A percentile compares a stretch with the other conserved stretches of the same genome.
Conservation (phyloP, 2,888 invertebrate species). For the Eupeodes latifasciatus region DNA sequence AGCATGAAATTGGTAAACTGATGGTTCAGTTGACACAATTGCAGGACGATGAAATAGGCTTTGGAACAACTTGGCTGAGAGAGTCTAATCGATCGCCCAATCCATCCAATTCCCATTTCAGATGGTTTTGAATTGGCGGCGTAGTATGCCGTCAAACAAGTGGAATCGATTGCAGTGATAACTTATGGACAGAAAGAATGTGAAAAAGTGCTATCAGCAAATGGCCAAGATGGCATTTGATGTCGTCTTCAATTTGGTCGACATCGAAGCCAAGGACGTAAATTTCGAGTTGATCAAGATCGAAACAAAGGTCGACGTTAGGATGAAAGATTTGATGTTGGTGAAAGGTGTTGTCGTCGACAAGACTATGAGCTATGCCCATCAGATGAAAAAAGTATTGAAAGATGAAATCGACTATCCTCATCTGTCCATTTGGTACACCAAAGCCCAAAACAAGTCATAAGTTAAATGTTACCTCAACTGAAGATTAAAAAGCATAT, state of each 20-base stretch:
- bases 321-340: constrained; percentile 97
- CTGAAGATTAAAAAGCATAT: constrained; percentile 97
- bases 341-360: constrained; percentile 99
- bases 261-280: constrained; percentile 96
- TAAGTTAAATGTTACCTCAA: constrained; percentile 98
- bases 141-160: no score
- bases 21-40: constrained; percentile 99
- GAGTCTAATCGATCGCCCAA: constrained; percentile 95
- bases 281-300: constrained; percentile 99
- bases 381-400: constrained; percentile 96
- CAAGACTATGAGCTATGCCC: constrained; percentile 99
- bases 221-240: constrained; percentile 99
- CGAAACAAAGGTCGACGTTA: constrained; percentile 98
- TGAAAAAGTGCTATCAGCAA: constrained; percentile 97
- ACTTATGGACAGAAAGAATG: constrained; percentile 99
- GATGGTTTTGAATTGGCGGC: constrained; percentile 99
- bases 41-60: constrained; percentile 99
- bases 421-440: constrained; percentile 99
- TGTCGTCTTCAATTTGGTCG: constrained; percentile 97
- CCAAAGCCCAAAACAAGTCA: constrained; percentile 99
- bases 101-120: constrained; percentile 99
- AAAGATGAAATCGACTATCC: constrained; percentile 97
- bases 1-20: constrained; percentile 98
- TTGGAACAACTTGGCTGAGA: constrained; percentile 97
- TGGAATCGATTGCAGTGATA: constrained; percentile 97